These are phyloP conservation scores for Hycleus phaleratus DNA, from an alignment of 1,140 invertebrate species.

Conservation along the genomic window DNA sequence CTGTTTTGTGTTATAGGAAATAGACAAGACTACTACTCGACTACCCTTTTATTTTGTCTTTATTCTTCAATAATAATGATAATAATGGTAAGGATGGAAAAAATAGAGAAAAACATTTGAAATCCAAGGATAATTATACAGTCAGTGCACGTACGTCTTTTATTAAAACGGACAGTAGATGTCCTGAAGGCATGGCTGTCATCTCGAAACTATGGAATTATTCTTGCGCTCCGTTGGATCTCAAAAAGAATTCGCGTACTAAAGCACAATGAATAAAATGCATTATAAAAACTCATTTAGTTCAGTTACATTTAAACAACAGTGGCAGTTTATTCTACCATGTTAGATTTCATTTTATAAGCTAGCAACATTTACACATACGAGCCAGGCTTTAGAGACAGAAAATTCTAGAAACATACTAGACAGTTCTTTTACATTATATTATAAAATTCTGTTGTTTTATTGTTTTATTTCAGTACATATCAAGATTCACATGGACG, in stretches of 20 bases:
- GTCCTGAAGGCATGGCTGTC: slow-evolving; percentile 20
- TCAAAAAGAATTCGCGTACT: slow-evolving; percentile 23
- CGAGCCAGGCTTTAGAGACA: too few species aligned
- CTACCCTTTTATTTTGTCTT: too few species aligned
- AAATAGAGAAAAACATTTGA: slow-evolving; percentile 2
- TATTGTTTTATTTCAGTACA: slow-evolving; percentile 1
- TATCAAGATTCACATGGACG: not conserved
- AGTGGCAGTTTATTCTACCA: slow-evolving; percentile 7
- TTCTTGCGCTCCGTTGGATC: slow-evolving; percentile 20
- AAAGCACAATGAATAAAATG: slow-evolving; percentile 24
- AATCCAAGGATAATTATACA: slow-evolving; percentile 4
- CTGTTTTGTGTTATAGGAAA: too few species aligned
- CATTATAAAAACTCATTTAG: slow-evolving; percentile 21
- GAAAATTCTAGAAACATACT: too few species aligned
- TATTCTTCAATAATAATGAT: too few species aligned
- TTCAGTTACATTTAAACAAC: not conserved
- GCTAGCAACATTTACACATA: not conserved
- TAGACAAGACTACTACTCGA: too few species aligned
- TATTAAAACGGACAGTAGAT: slow-evolving; percentile 20
- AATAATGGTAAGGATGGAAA: not conserved
- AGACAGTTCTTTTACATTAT: too few species aligned
- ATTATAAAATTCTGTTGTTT: not conserved
- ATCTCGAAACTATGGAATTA: slow-evolving; percentile 25
- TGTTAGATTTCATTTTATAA: not conserved
- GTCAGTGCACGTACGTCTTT: slow-evolving; percentile 12